These are phyloP conservation scores for Octodon degus DNA, from an alignment of 2,113 vertebrate genomes.

Conservation along the genomic window DNA sequence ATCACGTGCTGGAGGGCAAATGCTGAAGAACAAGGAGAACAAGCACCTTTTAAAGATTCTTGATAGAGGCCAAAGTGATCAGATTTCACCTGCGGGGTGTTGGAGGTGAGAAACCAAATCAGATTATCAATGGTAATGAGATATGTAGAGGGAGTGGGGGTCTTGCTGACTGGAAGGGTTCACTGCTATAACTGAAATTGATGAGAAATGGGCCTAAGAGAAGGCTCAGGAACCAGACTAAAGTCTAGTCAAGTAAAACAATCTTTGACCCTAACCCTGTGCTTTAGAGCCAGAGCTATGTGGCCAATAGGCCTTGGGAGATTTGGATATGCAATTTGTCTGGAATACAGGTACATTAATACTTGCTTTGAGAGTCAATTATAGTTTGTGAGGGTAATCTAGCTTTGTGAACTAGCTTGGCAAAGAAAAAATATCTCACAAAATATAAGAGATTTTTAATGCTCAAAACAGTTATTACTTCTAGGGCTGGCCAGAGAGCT, in stretches of 20 bases:
- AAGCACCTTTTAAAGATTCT: neutral
- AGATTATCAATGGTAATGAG: neutral
- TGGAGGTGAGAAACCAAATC: neutral
- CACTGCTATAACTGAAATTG: neutral
- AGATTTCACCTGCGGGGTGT: neutral
- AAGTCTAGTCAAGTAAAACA: neutral
- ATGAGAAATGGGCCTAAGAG: neutral
- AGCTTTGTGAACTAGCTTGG: neutral
- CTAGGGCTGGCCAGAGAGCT: too few relatives aligned
- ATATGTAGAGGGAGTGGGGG: neutral
- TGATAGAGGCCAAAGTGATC: neutral
- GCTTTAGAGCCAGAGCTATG: neutral
- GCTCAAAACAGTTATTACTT: neutral
- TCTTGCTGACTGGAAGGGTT: neutral
- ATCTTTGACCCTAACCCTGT: neutral
- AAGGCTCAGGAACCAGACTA: neutral
- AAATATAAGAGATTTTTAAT: slow-evolving; percentile 1
- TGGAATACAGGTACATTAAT: neutral
- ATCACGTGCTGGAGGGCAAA: too few relatives aligned
- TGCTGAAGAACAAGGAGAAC: too few relatives aligned
- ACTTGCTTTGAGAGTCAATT: neutral
- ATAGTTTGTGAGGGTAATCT: neutral
- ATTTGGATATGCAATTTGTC: neutral
- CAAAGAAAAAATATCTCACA: neutral
- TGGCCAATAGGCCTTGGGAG: neutral